These are phyloP conservation scores for Bradypodion pumilum DNA, from an alignment of 2,797 vertebrate genomes.

Conservation along the genomic window DNA sequence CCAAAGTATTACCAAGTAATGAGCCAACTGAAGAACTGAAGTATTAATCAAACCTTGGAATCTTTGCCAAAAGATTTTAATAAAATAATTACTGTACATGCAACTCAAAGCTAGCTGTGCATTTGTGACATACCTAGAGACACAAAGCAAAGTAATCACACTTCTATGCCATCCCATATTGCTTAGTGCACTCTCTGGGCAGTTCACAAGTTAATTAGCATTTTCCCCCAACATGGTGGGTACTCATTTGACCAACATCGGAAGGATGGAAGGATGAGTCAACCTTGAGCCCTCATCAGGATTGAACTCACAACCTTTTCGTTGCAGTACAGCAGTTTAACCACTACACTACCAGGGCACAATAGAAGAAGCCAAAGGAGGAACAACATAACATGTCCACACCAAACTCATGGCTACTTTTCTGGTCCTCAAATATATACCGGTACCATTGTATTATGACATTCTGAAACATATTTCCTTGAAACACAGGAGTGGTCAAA, in stretches of 20 bases:
- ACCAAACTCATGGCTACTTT: not conserved
- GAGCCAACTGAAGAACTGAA: conserved; percentile 8
- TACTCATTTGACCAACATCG: too few relatives aligned
- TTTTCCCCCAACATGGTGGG: too few relatives aligned
- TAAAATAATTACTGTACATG: conserved; percentile 15
- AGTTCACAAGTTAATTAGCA: too few relatives aligned
- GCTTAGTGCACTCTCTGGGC: too few relatives aligned
- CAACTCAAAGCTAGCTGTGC: conserved; percentile 7
- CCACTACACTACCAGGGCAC: too few relatives aligned
- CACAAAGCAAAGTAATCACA: too few relatives aligned
- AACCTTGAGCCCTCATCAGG: too few relatives aligned
- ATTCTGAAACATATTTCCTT: conserved; percentile 38
- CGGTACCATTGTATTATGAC: not conserved
- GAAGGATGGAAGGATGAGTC: too few relatives aligned
- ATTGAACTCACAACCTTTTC: too few relatives aligned
- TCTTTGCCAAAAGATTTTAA: not conserved
- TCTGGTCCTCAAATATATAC: not conserved
- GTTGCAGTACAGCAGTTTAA: too few relatives aligned
- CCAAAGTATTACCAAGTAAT: not conserved
- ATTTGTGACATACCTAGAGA: conserved; percentile 20
- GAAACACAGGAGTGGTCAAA: conserved; percentile 17
- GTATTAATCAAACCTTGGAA: conserved; percentile 4
- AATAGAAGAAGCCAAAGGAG: conserved; percentile 7
- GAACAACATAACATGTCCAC: not conserved
- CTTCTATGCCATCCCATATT: too few relatives aligned